These are phyloP conservation scores for Tipula confusa DNA, from an alignment of 2,888 invertebrate species.

Conservation along the genomic window DNA sequence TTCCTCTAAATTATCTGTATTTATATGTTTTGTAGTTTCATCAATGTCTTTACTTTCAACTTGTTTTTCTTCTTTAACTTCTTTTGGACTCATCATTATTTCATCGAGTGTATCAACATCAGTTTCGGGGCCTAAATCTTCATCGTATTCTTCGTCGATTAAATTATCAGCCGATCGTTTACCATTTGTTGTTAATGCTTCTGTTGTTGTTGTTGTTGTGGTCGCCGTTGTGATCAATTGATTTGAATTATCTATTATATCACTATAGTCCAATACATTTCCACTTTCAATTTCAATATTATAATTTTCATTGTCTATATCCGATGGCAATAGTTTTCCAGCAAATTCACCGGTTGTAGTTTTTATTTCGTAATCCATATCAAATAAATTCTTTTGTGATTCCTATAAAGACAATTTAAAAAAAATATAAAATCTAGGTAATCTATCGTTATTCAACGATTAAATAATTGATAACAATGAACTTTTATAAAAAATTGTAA, in stretches of 20 bases:
- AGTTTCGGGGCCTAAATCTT: conserved; percentile 31
- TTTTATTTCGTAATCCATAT: conserved; percentile 25
- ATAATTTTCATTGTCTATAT: conserved; percentile 26
- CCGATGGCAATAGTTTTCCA: background rate
- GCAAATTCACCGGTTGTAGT: conserved; percentile 14
- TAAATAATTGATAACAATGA: no score
- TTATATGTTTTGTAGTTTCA: background rate
- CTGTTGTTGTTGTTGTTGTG: background rate
- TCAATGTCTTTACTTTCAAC: conserved; percentile 27
- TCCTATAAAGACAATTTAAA: background rate
- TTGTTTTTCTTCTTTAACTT: conserved; percentile 25
- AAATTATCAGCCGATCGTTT: conserved; percentile 27
- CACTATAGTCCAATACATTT: background rate
- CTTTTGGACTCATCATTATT: conserved; percentile 31
- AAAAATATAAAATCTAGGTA: no score
- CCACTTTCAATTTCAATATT: background rate
- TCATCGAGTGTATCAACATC: conserved; percentile 31
- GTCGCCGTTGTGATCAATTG: background rate
- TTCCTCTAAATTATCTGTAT: background rate
- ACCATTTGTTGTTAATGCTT: background rate
- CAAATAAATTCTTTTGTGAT: conserved; percentile 26
- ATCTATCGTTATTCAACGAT: no score
- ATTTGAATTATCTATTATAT: background rate
- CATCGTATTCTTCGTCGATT: conserved; percentile 28
- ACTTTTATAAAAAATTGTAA: background rate